Evolutionary conservation across 1,140 invertebrate genomes (phyloP).

Genomic region (Leptopilina clavipes): DNA sequence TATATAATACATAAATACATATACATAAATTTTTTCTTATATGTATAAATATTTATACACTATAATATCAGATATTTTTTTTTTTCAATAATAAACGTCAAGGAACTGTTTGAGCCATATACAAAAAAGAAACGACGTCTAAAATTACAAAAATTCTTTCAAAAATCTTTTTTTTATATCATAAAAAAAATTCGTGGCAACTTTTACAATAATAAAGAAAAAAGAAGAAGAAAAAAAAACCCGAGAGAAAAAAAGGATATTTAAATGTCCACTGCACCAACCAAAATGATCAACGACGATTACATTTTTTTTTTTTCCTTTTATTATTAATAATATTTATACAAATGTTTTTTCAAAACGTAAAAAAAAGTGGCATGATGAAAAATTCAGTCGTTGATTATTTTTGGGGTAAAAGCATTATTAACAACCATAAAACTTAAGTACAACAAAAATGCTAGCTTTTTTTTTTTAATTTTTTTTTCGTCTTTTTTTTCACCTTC

Average conservation of each 20-base stretch:
- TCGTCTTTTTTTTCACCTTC: constrained; percentile 40
- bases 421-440: constrained; percentile 53
- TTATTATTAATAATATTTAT: neutral
- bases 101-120: constrained; percentile 70
- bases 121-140: constrained; percentile 59
- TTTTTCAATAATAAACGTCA: constrained; percentile 70
- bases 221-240: constrained; percentile 19
- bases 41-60: constrained; percentile 9
- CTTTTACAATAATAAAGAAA: neutral
- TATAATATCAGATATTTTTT: constrained; percentile 66
- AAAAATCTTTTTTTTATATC: constrained; percentile 45
- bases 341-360: too few relatives aligned
- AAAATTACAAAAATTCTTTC: constrained; percentile 36
- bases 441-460: constrained; percentile 53
- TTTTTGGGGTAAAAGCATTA: constrained; percentile 31
- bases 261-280: constrained; percentile 29
- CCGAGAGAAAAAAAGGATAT: neutral
- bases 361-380: too few relatives aligned
- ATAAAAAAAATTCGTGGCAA: constrained; percentile 46
- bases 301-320: neutral
- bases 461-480: constrained; percentile 46
- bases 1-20: constrained; percentile 12
- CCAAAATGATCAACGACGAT: constrained; percentile 42
- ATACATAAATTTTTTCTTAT: neutral
- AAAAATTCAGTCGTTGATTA: neutral